Percentiles rank a stretch among this genome's conserved stretches.
phyloP scores from a whole-genome alignment of 2,113 vertebrate genomes.

The Uropsilus gracilis region DNA sequence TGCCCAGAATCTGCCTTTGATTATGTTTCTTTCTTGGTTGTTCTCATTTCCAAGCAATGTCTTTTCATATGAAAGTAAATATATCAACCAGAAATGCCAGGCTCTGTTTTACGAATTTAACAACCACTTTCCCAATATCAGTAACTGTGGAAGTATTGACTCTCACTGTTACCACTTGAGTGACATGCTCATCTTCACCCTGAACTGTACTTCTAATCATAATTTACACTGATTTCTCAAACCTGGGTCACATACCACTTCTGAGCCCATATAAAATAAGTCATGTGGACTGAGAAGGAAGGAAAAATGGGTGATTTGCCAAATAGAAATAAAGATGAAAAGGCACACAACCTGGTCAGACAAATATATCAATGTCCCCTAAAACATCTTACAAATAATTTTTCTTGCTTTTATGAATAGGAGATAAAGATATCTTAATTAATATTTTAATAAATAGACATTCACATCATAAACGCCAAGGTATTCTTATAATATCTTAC shows the following conservation, averaged over 20 bases:
- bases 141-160: background rate
- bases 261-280: too few relatives aligned
- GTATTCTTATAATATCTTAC: background rate
- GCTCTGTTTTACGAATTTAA: background rate
- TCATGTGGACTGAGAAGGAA: too few relatives aligned
- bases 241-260: too few relatives aligned
- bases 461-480: background rate
- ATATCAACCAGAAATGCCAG: background rate
- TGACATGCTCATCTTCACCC: too few relatives aligned
- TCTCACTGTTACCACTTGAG: background rate
- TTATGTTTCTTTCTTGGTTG: background rate
- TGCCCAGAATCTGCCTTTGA: background rate
- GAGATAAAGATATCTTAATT: background rate
- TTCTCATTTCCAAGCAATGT: background rate
- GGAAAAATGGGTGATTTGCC: background rate
- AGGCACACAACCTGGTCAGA: background rate
- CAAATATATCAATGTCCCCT: background rate
- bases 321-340: background rate
- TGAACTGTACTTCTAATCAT: too few relatives aligned
- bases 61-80: background rate
- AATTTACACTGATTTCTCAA: too few relatives aligned
- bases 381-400: background rate
- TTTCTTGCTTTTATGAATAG: background rate
- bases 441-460: background rate
- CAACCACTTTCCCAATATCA: background rate